Evolutionary conservation across 2,797 vertebrate genomes (phyloP), one percentile per base, ranked within the genome.

Genomic region (Pteropus rufus): DNA sequence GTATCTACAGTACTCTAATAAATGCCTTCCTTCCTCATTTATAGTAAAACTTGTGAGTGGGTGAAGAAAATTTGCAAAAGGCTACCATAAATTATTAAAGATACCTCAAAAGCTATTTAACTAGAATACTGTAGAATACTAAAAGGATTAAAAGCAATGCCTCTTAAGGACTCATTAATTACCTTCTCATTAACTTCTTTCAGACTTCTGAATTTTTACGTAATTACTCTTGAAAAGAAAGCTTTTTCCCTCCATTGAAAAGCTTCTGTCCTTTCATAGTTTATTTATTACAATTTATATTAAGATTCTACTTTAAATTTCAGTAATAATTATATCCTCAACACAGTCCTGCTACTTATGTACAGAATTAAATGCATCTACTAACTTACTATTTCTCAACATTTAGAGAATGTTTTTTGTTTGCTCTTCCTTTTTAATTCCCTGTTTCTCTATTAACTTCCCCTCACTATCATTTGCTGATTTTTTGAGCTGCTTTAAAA

Each of bases 31-130:
- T 83, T 95, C 31, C 56, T 21, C 23, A 31, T 46, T 82, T 81
- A 31, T 18, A 82, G 58, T 81, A 39, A 81, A 64, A 52, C 23
- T 64, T 94, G 19, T 88, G 65, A 91, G 65, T 76, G n/a, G 29
- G 39, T 58, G 49, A 82, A 36, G 41, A 41, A 75, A 94, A 84
- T 31, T 73, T 60, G 87, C 67, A 83, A 89, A 90, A 41, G 15
- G 15, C 58, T 83, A 69, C 26, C 39, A 75, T 83, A 84, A 94
- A 95, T 96, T 94, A 91, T 91, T 80, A 54, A 95, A 92, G 29
- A 46, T 36, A 70, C 46, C 44, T 64, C 72, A 91, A 90, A 96
- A 89, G 18, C 18, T 76, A 73, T 54, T 82, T 88, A 93, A 34
- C 23, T 87, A 70, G 34, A 87, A 87, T 23, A 46, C 12, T 81